Percentiles rank a stretch among this genome's conserved stretches.
Evolutionary conservation across 2,797 vertebrate genomes (phyloP).

Genomic region (Pempheris klunzingeri): DNA sequence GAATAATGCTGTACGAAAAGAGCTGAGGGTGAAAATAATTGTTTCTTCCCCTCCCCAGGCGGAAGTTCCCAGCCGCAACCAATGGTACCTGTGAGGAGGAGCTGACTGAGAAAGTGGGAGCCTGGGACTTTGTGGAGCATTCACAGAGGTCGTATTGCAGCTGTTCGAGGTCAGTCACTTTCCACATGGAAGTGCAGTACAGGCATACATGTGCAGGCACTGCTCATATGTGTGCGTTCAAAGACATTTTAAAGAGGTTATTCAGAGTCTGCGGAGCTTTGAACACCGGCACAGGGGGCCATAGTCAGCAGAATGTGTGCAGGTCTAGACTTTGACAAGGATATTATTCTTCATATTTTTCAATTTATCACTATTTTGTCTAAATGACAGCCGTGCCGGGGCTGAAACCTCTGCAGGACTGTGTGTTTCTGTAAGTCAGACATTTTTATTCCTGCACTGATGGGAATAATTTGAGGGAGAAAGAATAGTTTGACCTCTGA

Average conservation of each 20-base stretch:
- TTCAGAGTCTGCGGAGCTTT: constrained; percentile 33
- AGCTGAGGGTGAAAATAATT: not conserved
- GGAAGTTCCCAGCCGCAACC: constrained; percentile 93
- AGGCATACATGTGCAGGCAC: constrained; percentile 31
- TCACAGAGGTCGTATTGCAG: constrained; percentile 94
- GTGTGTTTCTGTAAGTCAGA: constrained; percentile 45
- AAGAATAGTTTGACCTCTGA: constrained; percentile 52
- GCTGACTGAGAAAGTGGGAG: constrained; percentile 87
- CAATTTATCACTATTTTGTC: constrained; percentile 63
- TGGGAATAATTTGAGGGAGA: constrained; percentile 46
- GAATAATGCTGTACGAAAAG: not conserved
- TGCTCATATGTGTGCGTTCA: constrained; percentile 6
- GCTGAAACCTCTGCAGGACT: constrained; percentile 32
- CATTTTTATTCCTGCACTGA: constrained; percentile 44
- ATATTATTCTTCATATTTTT: constrained; percentile 62
- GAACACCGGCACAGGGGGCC: constrained; percentile 14
- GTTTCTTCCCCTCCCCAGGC: constrained; percentile 74
- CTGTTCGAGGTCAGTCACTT: constrained; percentile 91
- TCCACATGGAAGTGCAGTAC: not conserved
- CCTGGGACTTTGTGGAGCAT: constrained; percentile 96
- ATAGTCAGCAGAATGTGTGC: constrained; percentile 54
- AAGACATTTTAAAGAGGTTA: constrained; percentile 49
- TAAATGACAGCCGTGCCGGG: constrained; percentile 45
- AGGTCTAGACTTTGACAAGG: constrained; percentile 53
- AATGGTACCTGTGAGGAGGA: constrained; percentile 93